Evolutionary conservation across 2,888 invertebrate species (phyloP), one percentile per base, ranked within the genome.

Genomic region (Neelides folsomi): DNA sequence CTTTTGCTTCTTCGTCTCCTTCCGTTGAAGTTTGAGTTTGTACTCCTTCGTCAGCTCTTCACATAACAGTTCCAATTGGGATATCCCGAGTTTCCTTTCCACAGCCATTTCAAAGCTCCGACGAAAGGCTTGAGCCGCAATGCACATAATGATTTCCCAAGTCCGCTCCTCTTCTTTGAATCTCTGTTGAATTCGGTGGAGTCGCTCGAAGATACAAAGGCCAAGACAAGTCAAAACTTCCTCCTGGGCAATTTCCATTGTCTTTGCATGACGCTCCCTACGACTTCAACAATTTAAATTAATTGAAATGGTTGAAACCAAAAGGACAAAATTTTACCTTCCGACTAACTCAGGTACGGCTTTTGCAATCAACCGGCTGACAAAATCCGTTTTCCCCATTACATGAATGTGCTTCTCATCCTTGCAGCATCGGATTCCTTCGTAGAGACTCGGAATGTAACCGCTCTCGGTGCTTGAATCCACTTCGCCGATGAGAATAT

Each of bases 191-290:
- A 93, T 83, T 62, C 85, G 80, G 69, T 90, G 86, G 45, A 94
- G 77, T 53, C 90, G 78, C 69, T 92, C 90, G 69, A 89, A 89
- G 66, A 93, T 81, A 71, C 90, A 89, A 70, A 93, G 85, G 10
- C 93, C 93, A 55, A 94, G 78, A 70, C 93, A 94, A 9, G 90
- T 92, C 60, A 94, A 76, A 52, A 94, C 92, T 74, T 94, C 93
- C 72, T 93, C 92, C 72, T 94, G 93, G 64, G 93, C 93, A 60
- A 92, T 89, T 75, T 93, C 93, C 65, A 94, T 73, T n/a, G 93
- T 93, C 73, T 93, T 93, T 7, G 93, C 93, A 70, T 94, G 93
- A 52, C 93, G 78, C 71, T 93, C 93, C 56, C 92, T 77, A 63
- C 85, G 80, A 68, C 84, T 69, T 57, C 65, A 65, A 51, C 20